These are phyloP conservation scores for Bambusicola thoracicus DNA, from an alignment of 2,113 vertebrate genomes.

Conservation along the genomic window DNA sequence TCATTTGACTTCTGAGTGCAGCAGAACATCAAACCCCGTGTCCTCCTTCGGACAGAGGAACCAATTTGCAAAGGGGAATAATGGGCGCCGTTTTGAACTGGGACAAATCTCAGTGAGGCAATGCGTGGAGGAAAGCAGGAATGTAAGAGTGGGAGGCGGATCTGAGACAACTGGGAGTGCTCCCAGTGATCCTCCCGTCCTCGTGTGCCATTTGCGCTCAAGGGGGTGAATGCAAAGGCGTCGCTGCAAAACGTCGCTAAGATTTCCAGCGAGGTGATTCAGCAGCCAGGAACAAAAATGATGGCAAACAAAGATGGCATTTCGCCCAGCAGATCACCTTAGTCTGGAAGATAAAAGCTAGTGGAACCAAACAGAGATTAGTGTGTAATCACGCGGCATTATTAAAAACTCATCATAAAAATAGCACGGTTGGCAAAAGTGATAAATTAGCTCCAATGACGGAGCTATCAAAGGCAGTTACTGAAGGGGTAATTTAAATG, in stretches of 20 bases:
- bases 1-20: not conserved
- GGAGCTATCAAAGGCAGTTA: conserved; percentile 42
- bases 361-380: not conserved
- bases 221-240: not conserved
- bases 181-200: not conserved
- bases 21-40: not conserved
- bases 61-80: not conserved
- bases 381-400: not conserved
- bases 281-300: not conserved
- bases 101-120: not conserved
- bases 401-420: conserved; percentile 12
- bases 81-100: not conserved
- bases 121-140: not conserved
- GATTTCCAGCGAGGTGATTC: not conserved
- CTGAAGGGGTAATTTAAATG: conserved; percentile 44
- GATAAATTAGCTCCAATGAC: conserved; percentile 52
- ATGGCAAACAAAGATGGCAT: not conserved
- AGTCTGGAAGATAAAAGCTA: not conserved
- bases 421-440: conserved; percentile 22
- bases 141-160: not conserved
- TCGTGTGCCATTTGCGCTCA: not conserved
- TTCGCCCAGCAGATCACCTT: not conserved
- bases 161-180: not conserved
- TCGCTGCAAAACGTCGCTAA: not conserved
- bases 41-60: not conserved